Evolutionary conservation across 2,888 invertebrate genomes (phyloP).

Genomic region (Tetheella fluctuosa): DNA sequence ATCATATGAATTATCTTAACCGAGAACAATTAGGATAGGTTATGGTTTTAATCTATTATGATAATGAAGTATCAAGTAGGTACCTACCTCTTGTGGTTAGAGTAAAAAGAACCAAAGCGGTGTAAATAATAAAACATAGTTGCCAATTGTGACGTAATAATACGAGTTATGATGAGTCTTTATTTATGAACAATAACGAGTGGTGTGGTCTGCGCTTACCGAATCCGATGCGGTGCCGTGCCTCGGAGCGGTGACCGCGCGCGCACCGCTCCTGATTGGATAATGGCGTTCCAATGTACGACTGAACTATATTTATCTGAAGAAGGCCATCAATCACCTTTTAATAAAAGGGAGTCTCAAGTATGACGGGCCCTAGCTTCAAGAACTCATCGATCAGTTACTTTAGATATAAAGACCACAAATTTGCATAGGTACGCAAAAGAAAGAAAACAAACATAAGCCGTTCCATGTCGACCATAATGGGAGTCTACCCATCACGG

Average conservation of each 20-base stretch:
- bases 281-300: slow-evolving; percentile 51
- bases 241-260: slow-evolving; percentile 60
- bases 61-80: neutral
- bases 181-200: slow-evolving; percentile 59
- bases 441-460: neutral
- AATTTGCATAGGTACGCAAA: neutral
- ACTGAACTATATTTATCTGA: slow-evolving; percentile 55
- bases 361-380: neutral
- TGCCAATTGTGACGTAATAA: slow-evolving; percentile 40
- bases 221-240: slow-evolving; percentile 17
- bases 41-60: too few species aligned
- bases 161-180: slow-evolving; percentile 35
- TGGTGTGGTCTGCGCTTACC: slow-evolving; percentile 24
- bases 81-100: neutral
- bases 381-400: neutral
- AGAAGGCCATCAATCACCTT: slow-evolving; percentile 25
- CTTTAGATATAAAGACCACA: neutral
- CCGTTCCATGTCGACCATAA: slow-evolving; percentile 14
- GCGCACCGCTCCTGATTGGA: slow-evolving; percentile 55
- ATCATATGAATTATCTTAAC: too few species aligned
- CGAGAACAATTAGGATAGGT: too few species aligned
- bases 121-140: slow-evolving; percentile 12
- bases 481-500: slow-evolving; percentile 26
- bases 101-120: neutral
- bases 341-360: slow-evolving; percentile 7